Percentiles rank a stretch among this genome's conserved stretches.
Evolutionary conservation across 2,113 vertebrate species (phyloP).

Genomic region (Ceyx cyanopectus): DNA sequence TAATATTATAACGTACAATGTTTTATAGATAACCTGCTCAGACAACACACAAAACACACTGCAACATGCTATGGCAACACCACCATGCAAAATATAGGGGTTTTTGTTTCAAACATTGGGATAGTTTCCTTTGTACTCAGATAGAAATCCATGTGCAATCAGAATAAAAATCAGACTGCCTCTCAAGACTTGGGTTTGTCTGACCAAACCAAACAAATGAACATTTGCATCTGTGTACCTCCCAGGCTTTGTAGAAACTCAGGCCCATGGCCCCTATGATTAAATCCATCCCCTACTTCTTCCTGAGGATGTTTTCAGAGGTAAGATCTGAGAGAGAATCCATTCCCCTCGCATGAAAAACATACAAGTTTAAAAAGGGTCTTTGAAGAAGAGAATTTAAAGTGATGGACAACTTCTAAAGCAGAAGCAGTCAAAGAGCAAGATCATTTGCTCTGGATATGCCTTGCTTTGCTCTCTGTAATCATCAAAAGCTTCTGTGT

Average conservation of each 20-base stretch:
- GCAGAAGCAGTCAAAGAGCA: conserved; percentile 38
- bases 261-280: neutral
- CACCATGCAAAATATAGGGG: conserved; percentile 70
- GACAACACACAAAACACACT: conserved; percentile 61
- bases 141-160: neutral
- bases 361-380: neutral
- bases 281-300: neutral
- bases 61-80: conserved; percentile 64
- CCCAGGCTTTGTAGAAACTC: neutral
- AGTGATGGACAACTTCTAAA: conserved; percentile 46
- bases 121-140: conserved; percentile 15
- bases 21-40: conserved; percentile 43
- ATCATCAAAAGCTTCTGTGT: conserved; percentile 43
- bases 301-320: conserved; percentile 20
- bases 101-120: conserved; percentile 69
- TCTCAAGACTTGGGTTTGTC: neutral
- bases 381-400: conserved; percentile 57
- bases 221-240: neutral
- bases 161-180: neutral
- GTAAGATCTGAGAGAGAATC: conserved; percentile 21
- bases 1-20: neutral
- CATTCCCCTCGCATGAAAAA: conserved; percentile 18
- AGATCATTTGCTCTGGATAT: conserved; percentile 36
- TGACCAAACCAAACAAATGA: neutral
- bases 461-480: neutral